These are phyloP conservation scores for Agraylea sexmaculata DNA, from an alignment of 1,140 invertebrate genomes.

Conservation along the genomic window DNA sequence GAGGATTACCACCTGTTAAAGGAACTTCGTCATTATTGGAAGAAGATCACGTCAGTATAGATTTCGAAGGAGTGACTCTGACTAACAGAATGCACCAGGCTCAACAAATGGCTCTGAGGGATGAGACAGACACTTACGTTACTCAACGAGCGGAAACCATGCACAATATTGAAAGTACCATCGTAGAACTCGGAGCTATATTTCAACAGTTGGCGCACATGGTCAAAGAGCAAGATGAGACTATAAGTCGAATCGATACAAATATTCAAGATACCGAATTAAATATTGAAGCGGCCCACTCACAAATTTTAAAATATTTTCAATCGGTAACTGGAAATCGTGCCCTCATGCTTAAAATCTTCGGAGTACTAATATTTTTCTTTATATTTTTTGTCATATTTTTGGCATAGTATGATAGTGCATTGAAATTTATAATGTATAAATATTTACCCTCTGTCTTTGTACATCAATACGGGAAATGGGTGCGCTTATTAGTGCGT, in stretches of 20 bases:
- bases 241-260: slow-evolving; percentile 93
- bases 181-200: slow-evolving; percentile 97
- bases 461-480: no score
- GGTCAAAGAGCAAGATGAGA: slow-evolving; percentile 99
- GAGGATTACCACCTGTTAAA: slow-evolving; percentile 58
- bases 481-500: no score
- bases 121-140: slow-evolving; percentile 81
- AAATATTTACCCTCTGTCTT: no score
- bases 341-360: slow-evolving; percentile 99
- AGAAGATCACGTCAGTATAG: slow-evolving; percentile 65
- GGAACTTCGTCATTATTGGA: slow-evolving; percentile 46
- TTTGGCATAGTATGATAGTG: slow-evolving; percentile 49
- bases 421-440: no score
- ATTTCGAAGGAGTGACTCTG: slow-evolving; percentile 47
- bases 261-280: slow-evolving; percentile 93
- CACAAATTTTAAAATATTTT: slow-evolving; percentile 96
- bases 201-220: slow-evolving; percentile 96
- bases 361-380: slow-evolving; percentile 96
- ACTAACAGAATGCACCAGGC: slow-evolving; percentile 33
- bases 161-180: slow-evolving; percentile 98
- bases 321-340: slow-evolving; percentile 94
- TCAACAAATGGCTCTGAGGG: slow-evolving; percentile 61
- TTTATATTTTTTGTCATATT: slow-evolving; percentile 99
- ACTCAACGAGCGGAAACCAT: slow-evolving; percentile 91
- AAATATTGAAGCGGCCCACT: slow-evolving; percentile 95